Evolutionary conservation across 2,888 invertebrate species (phyloP).

Genomic region (Oscheius sp.): DNA sequence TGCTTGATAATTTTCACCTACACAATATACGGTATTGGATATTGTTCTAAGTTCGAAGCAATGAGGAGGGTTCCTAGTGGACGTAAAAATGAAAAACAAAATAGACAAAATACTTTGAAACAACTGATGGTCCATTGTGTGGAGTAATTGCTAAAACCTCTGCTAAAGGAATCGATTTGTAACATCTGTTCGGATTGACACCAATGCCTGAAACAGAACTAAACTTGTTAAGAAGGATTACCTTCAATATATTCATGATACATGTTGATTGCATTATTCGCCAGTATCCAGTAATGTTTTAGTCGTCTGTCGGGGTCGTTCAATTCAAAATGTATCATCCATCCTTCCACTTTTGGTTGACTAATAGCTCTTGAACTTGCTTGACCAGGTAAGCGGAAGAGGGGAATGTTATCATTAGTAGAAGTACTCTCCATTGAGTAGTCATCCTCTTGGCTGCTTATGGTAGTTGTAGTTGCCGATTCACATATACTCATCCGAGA

Average conservation of each 20-base stretch:
- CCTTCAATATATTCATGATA: constrained; percentile 68
- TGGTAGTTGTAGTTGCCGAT: not conserved
- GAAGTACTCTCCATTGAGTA: constrained; percentile 19
- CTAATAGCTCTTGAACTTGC: constrained; percentile 43
- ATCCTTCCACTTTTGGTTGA: constrained; percentile 63
- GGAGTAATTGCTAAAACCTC: constrained; percentile 64
- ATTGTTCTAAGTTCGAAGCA: constrained; percentile 69
- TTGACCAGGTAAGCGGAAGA: constrained; percentile 54
- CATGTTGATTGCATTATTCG: constrained; percentile 61
- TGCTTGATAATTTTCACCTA: constrained; percentile 68
- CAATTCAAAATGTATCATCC: constrained; percentile 69
- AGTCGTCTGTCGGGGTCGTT: constrained; percentile 63
- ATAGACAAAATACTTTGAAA: constrained; percentile 33
- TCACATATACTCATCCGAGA: constrained; percentile 38
- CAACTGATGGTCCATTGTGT: constrained; percentile 65
- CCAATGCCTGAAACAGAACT: constrained; percentile 34
- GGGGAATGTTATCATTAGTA: constrained; percentile 46
- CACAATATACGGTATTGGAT: constrained; percentile 63
- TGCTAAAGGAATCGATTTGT: constrained; percentile 60
- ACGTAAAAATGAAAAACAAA: not conserved
- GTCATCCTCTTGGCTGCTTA: constrained; percentile 4
- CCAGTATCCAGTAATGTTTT: constrained; percentile 69
- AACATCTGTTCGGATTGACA: constrained; percentile 62
- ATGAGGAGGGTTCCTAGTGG: constrained; percentile 64
- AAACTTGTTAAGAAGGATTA: not conserved